Conservation (phyloP, 2,888 invertebrate species). For the Tyria jacobaeae region DNA sequence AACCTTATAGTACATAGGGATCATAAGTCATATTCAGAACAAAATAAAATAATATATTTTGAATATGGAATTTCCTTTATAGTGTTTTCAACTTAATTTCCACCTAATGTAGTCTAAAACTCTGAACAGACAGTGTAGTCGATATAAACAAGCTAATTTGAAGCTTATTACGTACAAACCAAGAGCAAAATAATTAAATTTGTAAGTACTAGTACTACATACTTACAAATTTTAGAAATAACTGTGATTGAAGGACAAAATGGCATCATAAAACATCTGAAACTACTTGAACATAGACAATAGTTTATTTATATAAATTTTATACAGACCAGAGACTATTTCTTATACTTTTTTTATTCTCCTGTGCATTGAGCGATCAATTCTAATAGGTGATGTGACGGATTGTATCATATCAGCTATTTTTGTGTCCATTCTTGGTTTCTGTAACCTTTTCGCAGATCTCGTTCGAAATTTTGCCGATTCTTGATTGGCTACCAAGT, state of each 20-base stretch:
- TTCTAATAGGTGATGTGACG: constrained; percentile 61
- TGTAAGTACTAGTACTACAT: neutral
- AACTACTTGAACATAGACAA: neutral
- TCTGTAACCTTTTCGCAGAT: constrained; percentile 68
- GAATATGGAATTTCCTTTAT: too few relatives aligned
- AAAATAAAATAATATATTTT: neutral
- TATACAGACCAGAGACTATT: constrained; percentile 1
- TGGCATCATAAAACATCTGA: constrained; percentile 3
- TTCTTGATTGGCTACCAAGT: constrained; percentile 60
- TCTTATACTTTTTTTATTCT: constrained; percentile 55
- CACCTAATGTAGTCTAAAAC: too few relatives aligned
- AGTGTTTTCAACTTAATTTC: too few relatives aligned
- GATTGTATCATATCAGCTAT: constrained; percentile 61
- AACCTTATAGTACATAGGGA: neutral
- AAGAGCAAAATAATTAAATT: neutral
- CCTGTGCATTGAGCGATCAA: constrained; percentile 55
- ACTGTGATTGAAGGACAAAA: neutral
- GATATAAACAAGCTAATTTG: neutral
- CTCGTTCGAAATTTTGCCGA: constrained; percentile 72
- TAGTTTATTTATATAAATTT: neutral
- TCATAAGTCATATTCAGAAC: neutral
- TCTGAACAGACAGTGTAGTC: too few relatives aligned
- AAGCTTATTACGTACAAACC: neutral
- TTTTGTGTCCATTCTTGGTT: constrained; percentile 54
- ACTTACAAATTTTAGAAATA: too few relatives aligned